Percentiles rank a stretch among this genome's conserved stretches.
phyloP scores from a whole-genome alignment of 2,888 invertebrate genomes.

The Agonum fuliginosum region DNA sequence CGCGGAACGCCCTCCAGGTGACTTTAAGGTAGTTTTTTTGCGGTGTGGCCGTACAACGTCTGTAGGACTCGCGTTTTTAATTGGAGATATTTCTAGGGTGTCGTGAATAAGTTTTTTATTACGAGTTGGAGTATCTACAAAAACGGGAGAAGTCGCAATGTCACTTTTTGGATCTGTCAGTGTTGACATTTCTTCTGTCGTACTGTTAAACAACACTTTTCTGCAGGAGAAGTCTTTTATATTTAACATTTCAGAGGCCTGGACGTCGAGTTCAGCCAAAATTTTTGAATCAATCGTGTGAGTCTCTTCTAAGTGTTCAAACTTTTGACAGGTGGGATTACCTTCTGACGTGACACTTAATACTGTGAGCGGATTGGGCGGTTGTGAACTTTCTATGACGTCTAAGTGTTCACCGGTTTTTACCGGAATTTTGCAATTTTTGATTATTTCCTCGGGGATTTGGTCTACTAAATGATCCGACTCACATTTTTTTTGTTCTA shows the following conservation, averaged over 20 bases:
- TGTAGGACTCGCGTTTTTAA: constrained; percentile 67
- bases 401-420: too few relatives aligned
- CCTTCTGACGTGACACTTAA: too few relatives aligned
- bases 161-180: constrained; percentile 58
- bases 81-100: constrained; percentile 79
- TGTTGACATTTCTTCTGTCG: constrained; percentile 51
- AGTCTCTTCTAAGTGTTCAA: too few relatives aligned
- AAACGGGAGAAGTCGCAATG: constrained; percentile 67
- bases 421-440: too few relatives aligned
- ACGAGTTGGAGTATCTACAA: constrained; percentile 68
- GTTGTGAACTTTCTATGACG: too few relatives aligned
- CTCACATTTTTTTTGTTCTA: too few relatives aligned
- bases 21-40: constrained; percentile 63
- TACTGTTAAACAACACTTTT: constrained; percentile 60
- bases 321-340: too few relatives aligned
- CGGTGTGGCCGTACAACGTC: neutral
- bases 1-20: constrained; percentile 70
- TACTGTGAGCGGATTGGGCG: too few relatives aligned
- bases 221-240: neutral
- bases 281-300: neutral
- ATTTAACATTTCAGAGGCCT: neutral
- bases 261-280: too few relatives aligned
- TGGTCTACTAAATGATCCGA: too few relatives aligned
- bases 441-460: too few relatives aligned
- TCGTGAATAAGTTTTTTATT: constrained; percentile 76